Evolutionary conservation across 2,797 vertebrate species (phyloP), one percentile per base, ranked within the genome.

Genomic region (Rhynchotus rufescens): DNA sequence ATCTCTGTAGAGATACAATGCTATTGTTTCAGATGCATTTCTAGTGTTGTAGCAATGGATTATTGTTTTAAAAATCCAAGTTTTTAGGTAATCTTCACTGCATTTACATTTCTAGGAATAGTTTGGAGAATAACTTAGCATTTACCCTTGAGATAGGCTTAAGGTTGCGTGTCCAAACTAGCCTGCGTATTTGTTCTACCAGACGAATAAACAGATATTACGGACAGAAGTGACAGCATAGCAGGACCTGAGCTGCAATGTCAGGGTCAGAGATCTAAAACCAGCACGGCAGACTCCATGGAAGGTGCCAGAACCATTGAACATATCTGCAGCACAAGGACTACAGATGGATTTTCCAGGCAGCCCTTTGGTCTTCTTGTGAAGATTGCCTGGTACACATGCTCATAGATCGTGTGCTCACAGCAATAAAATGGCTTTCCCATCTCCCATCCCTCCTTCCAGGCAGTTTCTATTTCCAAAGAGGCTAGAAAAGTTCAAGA

Each of bases 251-350:
- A 85, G 34, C 44, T 56, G 25, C 42, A 72, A 30, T 14, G 12
- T 32, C 36, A 22, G 22, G 64, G 30, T 21, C 61, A 67, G 59
- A 47, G 61, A 49, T 14, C 61, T 66, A 9, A 42, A 56, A 84
- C 0, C 21, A 14, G 36, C 30, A 44, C 16, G 32, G 12, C 1
- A 12, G 45, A 54, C 47, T 26, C 28, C 20, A 5, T 0, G 3
- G 75, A 54, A 80, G 12, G 42, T 79, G n/a, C 19, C 30, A 0
- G 3, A 45, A 54, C 28, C 60, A 22, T 8, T 19, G 40, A 72
- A 0, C 23, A 22, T 44, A 28, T 2, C 17, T 0, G 3, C 32
- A 76, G 36, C 9, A 54, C 15, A 21, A 30, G 5, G 32, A 56
- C 16, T 17, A 59, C 66, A 13, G 26, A 34, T 2, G 26, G 32